Base-by-base conservation (phyloP, 2,888 invertebrate species). In the Ceramica pisi region DNA sequence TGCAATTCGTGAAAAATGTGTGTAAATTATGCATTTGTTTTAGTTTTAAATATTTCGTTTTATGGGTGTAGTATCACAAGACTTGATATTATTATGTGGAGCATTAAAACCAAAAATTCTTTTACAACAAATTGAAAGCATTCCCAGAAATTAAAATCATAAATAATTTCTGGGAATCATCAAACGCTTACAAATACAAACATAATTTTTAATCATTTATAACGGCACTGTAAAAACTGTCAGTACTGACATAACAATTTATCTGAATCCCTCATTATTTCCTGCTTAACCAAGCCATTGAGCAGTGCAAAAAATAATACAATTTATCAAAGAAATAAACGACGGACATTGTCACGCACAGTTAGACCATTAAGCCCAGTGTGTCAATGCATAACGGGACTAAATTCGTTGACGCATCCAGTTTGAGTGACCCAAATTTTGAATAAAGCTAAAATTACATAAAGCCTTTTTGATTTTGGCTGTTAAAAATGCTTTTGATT, bases 321-420 rank as follows among this genome's bases (percentile, higher is more conserved):
- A 57, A 75, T 73, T 71, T 74, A 71, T 80, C 67, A 69, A 62
- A 67, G 4, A 73, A 35, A 70, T 76, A 77, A 67, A 78, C 57
- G 59, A 50, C 46, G 53, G 48, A 59, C 55, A 46, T 70, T 63
- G 26, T 21, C 12, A 51, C 26, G 72, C 10, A 82, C 85, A 82
- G 85, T 85, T 85, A 85, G 62, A 75, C 75, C 81, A 86, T 86
- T 84, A 84, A 75, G 75, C 69, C 64, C 75, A 84, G 65, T 87
- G 77, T 83, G 87, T 75, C 86, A 85, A 84, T 57, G 57, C 16
- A 65, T 85, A 85, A 84, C 85, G 82, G 85, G 55, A 81, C 75
- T 61, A 60, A 61, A 80, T 66, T 64, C 35, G 53, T 75, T 80
- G 71, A 75, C 67, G 77, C 81, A 81, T 81, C 85, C 74, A 72